Conservation (phyloP, 2,888 invertebrate species). For the Drosophila nr. perissopoda region DNA sequence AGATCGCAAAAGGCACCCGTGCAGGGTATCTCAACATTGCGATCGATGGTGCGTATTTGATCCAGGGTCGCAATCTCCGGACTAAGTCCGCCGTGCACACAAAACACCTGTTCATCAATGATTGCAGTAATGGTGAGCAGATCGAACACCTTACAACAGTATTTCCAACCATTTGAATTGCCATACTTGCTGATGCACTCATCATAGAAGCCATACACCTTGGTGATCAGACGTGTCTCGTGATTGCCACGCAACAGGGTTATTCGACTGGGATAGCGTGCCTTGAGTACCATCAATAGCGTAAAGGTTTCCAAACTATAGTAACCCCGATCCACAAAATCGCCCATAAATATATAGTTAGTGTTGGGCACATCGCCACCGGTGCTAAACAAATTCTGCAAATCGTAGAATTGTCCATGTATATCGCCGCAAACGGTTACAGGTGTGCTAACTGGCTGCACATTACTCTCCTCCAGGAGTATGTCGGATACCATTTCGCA, state of each 20-base stretch:
- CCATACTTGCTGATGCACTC: constrained; percentile 99
- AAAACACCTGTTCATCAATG: constrained; percentile 97
- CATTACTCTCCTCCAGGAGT: constrained; percentile 97
- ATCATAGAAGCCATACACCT: constrained; percentile 99
- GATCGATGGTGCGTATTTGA: constrained; percentile 96
- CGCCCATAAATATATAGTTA: constrained; percentile 99
- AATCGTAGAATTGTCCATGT: constrained; percentile 98
- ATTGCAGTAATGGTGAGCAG: constrained; percentile 98
- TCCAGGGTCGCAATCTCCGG: constrained; percentile 98
- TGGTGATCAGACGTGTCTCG: constrained; percentile 98
- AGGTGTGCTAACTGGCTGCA: constrained; percentile 97
- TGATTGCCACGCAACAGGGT: constrained; percentile 98
- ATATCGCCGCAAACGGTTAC: constrained; percentile 99
- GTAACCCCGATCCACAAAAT: constrained; percentile 99
- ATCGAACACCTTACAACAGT: constrained; percentile 99
- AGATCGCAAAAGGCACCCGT: constrained; percentile 99
- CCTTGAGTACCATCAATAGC: constrained; percentile 96
- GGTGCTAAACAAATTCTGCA: constrained; percentile 97
- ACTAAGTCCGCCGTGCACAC: constrained; percentile 98
- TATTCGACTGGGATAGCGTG: constrained; percentile 94
- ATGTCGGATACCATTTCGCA: constrained; percentile 98
- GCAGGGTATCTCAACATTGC: constrained; percentile 98
- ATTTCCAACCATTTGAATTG: constrained; percentile 98
- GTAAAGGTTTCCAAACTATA: constrained; percentile 99
- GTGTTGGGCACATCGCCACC: constrained; percentile 99